Base-by-base conservation (phyloP, 2,113 vertebrate genomes). In the Pituophis catenifer region DNA sequence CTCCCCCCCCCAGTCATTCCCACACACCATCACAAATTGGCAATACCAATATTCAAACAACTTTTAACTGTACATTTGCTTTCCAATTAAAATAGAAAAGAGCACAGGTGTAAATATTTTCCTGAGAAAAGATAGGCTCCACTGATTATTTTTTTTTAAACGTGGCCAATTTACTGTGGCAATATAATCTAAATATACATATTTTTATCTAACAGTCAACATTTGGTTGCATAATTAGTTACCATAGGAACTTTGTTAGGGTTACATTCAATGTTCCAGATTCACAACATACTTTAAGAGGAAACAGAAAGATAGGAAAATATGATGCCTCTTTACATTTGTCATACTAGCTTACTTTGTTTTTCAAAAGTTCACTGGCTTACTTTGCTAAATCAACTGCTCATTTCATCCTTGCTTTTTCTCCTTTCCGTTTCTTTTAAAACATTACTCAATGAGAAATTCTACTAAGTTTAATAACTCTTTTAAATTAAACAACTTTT, bases 391-490 rank as follows among this genome's bases (percentile, higher is more conserved):
- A 26, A 92, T 88, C 50, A 87, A 62, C 15, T 52, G 17, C 3
- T 8, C 3, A 29, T 52, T 94, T 48, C 29, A 53, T 52, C 21
- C 48, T 88, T 54, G 29, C 19, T 75, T 50, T 62, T 87, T 88
- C 48, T 65, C 23, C 48, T 65, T 19, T 3, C 13, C 1, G 26
- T 50, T 94, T 65, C 48, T 89, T 81, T 91, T 81, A 53, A 81
- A 86, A 86, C 38, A 19, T 58, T 65, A n/a, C 86, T 55, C 92
- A 93, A 55, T 1, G 10, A 17, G 55, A 92, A 88, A 70, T 91
- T 90, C n/a, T 12, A 94, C 81, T 38, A 33, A 94, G 86, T 89
- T 93, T 19, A 89, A 88, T 85, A 91, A 93, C 21, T 90, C 44
- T 59, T 52, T 89, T 29, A 85, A 55, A 65, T 55, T 1, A 88